These are phyloP conservation scores for Nothoprocta perdicaria DNA, from an alignment of 2,113 vertebrate genomes.

Conservation along the genomic window DNA sequence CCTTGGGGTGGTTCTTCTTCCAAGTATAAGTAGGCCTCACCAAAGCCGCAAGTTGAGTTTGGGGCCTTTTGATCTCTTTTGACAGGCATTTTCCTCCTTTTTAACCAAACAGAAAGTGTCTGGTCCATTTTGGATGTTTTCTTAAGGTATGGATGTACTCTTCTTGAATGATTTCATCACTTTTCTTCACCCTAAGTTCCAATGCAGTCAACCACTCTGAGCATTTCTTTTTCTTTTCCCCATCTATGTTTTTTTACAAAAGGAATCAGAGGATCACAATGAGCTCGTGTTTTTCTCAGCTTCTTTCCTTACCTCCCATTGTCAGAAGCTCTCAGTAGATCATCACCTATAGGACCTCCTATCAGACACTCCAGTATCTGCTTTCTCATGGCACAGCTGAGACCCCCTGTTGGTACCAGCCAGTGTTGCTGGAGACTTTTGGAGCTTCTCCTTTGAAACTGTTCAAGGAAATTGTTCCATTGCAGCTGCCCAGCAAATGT, in stretches of 20 bases:
- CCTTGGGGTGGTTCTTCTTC: background rate
- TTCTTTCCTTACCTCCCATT: background rate
- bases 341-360: background rate
- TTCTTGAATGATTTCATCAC: background rate
- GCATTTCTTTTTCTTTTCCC: fast-evolving
- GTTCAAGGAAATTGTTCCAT: background rate
- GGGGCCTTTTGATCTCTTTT: background rate
- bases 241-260: background rate
- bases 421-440: background rate
- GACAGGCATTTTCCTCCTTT: background rate
- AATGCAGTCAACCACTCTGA: background rate
- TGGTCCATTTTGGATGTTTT: background rate
- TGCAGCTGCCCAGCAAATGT: background rate
- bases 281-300: background rate
- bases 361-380: background rate
- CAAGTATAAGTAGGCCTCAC: background rate
- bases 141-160: background rate
- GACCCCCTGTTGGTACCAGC: background rate
- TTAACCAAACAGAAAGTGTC: background rate
- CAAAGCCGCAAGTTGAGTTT: background rate
- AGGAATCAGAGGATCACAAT: background rate
- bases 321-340: background rate
- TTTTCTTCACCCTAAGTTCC: background rate
- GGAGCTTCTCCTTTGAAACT: background rate
- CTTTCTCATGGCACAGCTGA: background rate